Percentiles rank a stretch among this genome's conserved stretches.
Conservation (phyloP, 92 coral and sea anemone genomes). For the Diadumene lineata region DNA sequence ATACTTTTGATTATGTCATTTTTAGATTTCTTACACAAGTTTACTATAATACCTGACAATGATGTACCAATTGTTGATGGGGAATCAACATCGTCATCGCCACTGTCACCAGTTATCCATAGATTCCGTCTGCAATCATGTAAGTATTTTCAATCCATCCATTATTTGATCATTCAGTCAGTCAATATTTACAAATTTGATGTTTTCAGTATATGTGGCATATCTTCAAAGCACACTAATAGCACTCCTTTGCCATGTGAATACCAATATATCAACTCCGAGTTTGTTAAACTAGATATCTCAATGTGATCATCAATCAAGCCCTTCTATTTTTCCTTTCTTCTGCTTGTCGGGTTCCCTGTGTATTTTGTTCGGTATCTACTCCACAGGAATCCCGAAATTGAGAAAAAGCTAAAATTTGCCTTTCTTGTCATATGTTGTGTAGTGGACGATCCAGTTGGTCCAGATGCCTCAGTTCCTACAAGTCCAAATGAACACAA, state of each 20-base stretch:
- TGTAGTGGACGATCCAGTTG: slow-evolving; percentile 78
- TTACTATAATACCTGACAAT: slow-evolving; percentile 79
- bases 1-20: neutral
- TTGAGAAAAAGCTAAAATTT: no score
- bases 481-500: slow-evolving; percentile 62
- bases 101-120: slow-evolving; percentile 70
- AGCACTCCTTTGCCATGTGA: no score
- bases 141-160: slow-evolving; percentile 34
- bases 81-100: slow-evolving; percentile 36
- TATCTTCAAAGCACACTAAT: no score
- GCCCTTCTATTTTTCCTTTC: no score
- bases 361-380: no score
- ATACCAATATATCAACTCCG: no score
- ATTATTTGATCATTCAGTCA: neutral
- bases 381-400: no score
- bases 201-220: no score
- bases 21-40: slow-evolving; percentile 81
- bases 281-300: no score
- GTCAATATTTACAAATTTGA: no score
- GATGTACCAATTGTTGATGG: slow-evolving; percentile 53
- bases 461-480: slow-evolving; percentile 56
- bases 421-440: neutral
- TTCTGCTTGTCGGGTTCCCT: no score
- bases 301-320: no score
- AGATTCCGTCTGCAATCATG: slow-evolving; percentile 78